A percentile compares a stretch with the other conserved stretches of the same genome.
These are phyloP conservation scores for Sycophila sp. DNA, from an alignment of 1,140 invertebrate genomes.

Conservation along the genomic window DNA sequence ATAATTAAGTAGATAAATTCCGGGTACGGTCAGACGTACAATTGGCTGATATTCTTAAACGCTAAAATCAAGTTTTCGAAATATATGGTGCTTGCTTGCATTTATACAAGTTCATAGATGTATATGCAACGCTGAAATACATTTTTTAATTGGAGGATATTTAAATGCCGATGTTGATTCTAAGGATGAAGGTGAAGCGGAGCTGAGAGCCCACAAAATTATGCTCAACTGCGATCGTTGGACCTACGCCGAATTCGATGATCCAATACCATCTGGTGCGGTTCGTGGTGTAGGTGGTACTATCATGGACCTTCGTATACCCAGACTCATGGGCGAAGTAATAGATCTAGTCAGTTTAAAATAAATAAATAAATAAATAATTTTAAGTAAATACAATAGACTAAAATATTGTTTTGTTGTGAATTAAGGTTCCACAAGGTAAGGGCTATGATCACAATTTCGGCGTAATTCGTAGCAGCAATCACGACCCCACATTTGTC, in stretches of 20 bases:
- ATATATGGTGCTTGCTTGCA: too few species aligned
- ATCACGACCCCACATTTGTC: constrained; percentile 44
- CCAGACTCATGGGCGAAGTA: constrained; percentile 63
- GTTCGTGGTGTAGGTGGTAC: constrained; percentile 70
- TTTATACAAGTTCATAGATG: too few species aligned
- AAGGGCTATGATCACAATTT: constrained; percentile 75
- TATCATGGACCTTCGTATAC: constrained; percentile 69
- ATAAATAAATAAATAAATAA: background rate
- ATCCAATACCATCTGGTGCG: constrained; percentile 79
- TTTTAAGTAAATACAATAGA: background rate
- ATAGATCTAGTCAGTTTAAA: too few species aligned
- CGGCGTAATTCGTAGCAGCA: constrained; percentile 61
- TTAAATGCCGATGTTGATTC: background rate
- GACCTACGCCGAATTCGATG: constrained; percentile 73
- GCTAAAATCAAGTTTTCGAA: background rate
- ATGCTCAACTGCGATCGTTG: constrained; percentile 79
- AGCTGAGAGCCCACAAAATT: constrained; percentile 77
- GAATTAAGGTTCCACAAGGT: constrained; percentile 53
- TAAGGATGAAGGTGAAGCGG: constrained; percentile 53
- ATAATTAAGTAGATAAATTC: background rate
- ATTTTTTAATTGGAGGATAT: background rate
- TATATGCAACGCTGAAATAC: too few species aligned
- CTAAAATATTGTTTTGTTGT: too few species aligned
- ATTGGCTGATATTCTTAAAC: background rate
- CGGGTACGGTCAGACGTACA: too few species aligned